Conservation (phyloP, 2,888 invertebrate genomes). For the Athalia cordata region DNA sequence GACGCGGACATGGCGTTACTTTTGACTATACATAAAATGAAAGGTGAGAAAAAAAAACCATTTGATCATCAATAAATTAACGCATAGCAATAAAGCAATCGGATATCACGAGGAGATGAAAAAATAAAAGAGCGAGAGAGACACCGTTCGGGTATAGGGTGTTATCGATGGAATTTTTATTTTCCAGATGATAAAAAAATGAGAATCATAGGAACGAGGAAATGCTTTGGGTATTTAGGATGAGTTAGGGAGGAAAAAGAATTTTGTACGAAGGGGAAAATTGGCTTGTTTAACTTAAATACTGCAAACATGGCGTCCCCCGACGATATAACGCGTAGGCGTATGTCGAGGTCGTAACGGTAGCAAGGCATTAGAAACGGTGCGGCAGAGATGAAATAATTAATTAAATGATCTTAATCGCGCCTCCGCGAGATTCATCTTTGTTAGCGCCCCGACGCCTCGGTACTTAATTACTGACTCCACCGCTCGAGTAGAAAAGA, state of each 20-base stretch:
- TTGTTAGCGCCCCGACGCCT: slow-evolving; percentile 33
- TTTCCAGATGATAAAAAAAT: no score
- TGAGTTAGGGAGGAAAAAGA: neutral
- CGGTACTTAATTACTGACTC: slow-evolving; percentile 12
- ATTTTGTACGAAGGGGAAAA: neutral
- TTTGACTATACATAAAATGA: no score
- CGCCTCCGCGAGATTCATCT: slow-evolving; percentile 34
- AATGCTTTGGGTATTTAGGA: no score
- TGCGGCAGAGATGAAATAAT: slow-evolving; percentile 27
- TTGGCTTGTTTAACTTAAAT: slow-evolving; percentile 15
- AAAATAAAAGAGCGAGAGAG: no score
- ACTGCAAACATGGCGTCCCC: slow-evolving; percentile 31
- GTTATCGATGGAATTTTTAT: no score
- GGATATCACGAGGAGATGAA: no score
- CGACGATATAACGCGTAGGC: slow-evolving; percentile 29
- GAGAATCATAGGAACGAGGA: no score
- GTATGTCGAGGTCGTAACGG: slow-evolving; percentile 25
- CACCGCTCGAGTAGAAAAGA: neutral
- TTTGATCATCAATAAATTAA: no score
- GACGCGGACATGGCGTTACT: no score
- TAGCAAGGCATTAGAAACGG: neutral
- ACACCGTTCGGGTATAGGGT: no score
- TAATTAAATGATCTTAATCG: slow-evolving; percentile 41
- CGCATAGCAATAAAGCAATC: no score
- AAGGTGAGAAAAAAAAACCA: no score